Conservation (phyloP, 2,113 vertebrate genomes). For the Casuarius casuarius region DNA sequence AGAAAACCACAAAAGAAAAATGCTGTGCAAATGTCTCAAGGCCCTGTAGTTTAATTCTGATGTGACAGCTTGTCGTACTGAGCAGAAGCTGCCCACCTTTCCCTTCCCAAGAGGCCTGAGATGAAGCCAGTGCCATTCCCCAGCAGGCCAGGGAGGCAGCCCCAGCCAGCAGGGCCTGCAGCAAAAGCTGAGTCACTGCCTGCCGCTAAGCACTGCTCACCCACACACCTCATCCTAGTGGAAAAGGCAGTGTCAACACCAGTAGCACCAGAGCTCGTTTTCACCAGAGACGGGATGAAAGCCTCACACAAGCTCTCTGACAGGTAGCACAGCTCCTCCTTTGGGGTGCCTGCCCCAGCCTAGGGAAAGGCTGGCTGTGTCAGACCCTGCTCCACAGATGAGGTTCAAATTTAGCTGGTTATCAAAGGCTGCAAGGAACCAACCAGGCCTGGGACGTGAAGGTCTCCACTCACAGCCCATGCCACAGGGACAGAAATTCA, state of each 20-base stretch:
- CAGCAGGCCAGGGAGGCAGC: background rate
- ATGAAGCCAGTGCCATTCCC: background rate
- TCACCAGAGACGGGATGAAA: background rate
- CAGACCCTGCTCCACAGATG: background rate
- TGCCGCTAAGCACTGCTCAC: accelerated
- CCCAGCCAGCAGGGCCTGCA: accelerated
- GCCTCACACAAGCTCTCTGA: background rate
- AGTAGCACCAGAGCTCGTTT: background rate
- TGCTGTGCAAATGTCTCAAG: background rate
- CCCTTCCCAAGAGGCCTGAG: accelerated
- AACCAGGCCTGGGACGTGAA: background rate
- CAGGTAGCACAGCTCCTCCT: accelerated
- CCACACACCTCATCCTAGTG: accelerated
- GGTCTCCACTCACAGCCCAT: background rate
- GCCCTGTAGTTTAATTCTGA: background rate
- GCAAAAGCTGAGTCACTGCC: background rate
- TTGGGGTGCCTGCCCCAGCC: accelerated
- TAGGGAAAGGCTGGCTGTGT: accelerated
- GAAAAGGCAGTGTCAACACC: background rate
- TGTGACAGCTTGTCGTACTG: accelerated
- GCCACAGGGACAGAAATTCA: background rate
- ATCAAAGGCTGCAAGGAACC: background rate
- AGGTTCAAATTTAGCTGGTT: background rate
- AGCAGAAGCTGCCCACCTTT: background rate
- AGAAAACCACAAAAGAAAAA: background rate